A percentile compares a stretch with the other conserved stretches of the same genome.
phyloP scores from a whole-genome alignment of 1,140 invertebrate genomes.

The Campoletis sonorensis region DNA sequence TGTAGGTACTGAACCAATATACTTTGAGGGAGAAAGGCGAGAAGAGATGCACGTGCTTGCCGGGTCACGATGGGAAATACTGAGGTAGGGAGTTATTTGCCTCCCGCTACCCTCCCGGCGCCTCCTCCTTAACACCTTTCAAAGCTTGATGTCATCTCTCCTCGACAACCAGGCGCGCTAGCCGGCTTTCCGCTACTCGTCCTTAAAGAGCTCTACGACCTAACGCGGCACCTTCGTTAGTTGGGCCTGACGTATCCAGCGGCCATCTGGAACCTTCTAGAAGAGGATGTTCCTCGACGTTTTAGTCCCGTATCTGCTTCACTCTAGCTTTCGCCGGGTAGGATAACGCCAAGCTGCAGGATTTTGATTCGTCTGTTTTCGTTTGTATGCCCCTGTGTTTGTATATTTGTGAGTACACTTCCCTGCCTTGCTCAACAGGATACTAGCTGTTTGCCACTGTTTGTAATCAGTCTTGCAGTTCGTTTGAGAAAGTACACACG shows the following conservation, averaged over 20 bases:
- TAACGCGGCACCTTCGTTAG: constrained; percentile 35
- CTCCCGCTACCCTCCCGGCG: no score
- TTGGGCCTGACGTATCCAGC: constrained; percentile 8
- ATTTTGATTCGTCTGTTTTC: constrained; percentile 25
- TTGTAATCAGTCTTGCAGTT: constrained; percentile 58
- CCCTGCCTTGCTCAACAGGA: neutral
- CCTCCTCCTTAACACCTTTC: neutral
- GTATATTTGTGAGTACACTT: no score
- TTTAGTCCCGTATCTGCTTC: neutral
- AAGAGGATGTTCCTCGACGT: neutral
- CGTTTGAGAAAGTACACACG: constrained; percentile 53
- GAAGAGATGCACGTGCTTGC: neutral
- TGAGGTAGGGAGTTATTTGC: neutral
- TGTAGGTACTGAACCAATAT: neutral
- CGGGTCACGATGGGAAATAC: neutral
- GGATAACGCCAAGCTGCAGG: neutral
- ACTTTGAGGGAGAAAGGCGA: neutral
- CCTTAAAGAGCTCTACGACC: constrained; percentile 1
- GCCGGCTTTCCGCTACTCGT: constrained; percentile 9
- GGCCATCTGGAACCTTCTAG: neutral
- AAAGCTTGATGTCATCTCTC: neutral
- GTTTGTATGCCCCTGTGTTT: neutral
- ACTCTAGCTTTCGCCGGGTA: neutral
- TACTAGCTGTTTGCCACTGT: constrained; percentile 45
- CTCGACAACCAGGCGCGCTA: neutral